A percentile compares a stretch with the other conserved stretches of the same genome.
Conservation (phyloP, 64 coral and sea anemone genomes). For the Montipora sp. region DNA sequence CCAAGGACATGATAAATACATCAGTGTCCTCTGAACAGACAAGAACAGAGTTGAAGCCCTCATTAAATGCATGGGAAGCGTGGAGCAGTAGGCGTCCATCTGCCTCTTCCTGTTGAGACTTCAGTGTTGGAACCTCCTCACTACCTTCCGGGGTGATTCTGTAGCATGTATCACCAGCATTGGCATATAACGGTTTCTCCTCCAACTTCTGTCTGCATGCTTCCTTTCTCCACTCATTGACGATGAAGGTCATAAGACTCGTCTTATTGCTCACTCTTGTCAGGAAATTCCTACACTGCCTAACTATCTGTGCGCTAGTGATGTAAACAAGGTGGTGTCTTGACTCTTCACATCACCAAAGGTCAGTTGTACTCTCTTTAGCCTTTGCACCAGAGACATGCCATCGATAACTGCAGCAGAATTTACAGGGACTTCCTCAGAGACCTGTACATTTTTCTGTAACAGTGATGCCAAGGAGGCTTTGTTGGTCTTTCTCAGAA, state of each 20-base stretch:
- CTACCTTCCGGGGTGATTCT: conserved; percentile 6
- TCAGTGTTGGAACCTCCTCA: conserved; percentile 26
- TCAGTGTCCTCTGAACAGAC: conserved; percentile 34
- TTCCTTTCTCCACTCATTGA: conserved; percentile 24
- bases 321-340: conserved; percentile 14
- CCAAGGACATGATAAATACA: conserved; percentile 40
- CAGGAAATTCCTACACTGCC: conserved; percentile 55
- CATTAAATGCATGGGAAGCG: conserved; percentile 22
- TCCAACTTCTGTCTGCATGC: conserved; percentile 4
- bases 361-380: conserved; percentile 38
- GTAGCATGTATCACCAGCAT: conserved; percentile 3
- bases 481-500: conserved; percentile 37
- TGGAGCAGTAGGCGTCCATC: conserved; percentile 43
- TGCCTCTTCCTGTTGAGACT: conserved; percentile 25
- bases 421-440: not conserved
- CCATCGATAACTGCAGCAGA: conserved; percentile 45
- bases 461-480: conserved; percentile 6
- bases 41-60: conserved; percentile 35
- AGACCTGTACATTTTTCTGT: not conserved
- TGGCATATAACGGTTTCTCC: conserved; percentile 46
- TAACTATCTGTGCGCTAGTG: not conserved
- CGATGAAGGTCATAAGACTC: conserved; percentile 38
- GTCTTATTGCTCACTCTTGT: conserved; percentile 37
- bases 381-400: conserved; percentile 49
- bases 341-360: conserved; percentile 38